These are phyloP conservation scores for Heteromyza rotundicornis DNA, from an alignment of 2,888 invertebrate genomes.

Conservation along the genomic window DNA sequence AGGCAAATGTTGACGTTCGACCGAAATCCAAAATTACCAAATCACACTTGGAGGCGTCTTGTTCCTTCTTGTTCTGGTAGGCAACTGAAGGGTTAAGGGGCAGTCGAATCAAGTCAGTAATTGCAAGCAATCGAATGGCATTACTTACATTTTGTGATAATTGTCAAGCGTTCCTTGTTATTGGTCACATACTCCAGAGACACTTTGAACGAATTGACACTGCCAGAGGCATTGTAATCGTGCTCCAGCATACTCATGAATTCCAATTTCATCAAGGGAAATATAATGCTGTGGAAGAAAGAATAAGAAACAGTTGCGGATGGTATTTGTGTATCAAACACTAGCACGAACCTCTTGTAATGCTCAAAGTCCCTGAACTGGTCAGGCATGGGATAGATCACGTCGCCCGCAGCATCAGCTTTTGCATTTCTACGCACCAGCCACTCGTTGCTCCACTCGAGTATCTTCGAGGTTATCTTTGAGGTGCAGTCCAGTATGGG, in stretches of 20 bases:
- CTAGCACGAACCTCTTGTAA: constrained; percentile 70
- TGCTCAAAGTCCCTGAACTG: constrained; percentile 67
- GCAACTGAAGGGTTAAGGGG: constrained; percentile 21
- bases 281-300: constrained; percentile 41
- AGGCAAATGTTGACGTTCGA: constrained; percentile 37
- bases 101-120: neutral
- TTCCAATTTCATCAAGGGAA: constrained; percentile 58
- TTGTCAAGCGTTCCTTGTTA: constrained; percentile 35
- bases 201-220: constrained; percentile 32
- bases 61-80: no score
- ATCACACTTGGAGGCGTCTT: constrained; percentile 30
- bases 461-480: constrained; percentile 66
- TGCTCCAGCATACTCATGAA: constrained; percentile 47
- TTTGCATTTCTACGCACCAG: constrained; percentile 66
- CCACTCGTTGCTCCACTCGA: constrained; percentile 74
- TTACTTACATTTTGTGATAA: constrained; percentile 45
- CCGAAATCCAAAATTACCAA: constrained; percentile 39
- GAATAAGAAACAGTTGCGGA: neutral
- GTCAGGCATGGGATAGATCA: constrained; percentile 66
- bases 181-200: constrained; percentile 31
- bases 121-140: neutral
- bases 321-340: no score
- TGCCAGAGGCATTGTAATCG: constrained; percentile 32
- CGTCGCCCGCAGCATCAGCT: constrained; percentile 64
- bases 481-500: constrained; percentile 51